These are phyloP conservation scores for Physocephala rufipes DNA, from an alignment of 2,888 invertebrate genomes.

Conservation along the genomic window DNA sequence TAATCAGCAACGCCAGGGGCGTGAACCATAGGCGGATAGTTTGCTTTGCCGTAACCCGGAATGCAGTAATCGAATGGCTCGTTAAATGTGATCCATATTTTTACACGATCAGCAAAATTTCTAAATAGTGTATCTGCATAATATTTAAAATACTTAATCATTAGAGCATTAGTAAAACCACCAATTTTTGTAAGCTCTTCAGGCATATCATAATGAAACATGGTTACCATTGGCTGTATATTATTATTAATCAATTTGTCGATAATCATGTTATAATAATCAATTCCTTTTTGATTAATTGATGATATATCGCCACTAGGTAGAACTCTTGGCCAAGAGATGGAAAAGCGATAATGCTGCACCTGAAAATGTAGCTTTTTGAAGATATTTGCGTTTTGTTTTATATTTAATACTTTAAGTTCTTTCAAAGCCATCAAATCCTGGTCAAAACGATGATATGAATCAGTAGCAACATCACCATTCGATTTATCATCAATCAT, in stretches of 20 bases:
- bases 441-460: constrained; percentile 70
- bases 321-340: constrained; percentile 74
- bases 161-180: constrained; percentile 66
- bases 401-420: constrained; percentile 63
- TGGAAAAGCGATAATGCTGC: constrained; percentile 70
- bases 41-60: constrained; percentile 66
- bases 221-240: constrained; percentile 71
- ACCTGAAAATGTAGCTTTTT: constrained; percentile 43
- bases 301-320: constrained; percentile 69
- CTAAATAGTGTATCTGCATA: constrained; percentile 67
- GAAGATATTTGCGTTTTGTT: not conserved
- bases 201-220: constrained; percentile 70
- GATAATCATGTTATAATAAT: constrained; percentile 74
- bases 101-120: constrained; percentile 67
- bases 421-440: constrained; percentile 69
- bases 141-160: constrained; percentile 67
- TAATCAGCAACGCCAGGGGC: constrained; percentile 67
- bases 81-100: constrained; percentile 48
- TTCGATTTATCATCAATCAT: constrained; percentile 66
- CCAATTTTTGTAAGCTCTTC: constrained; percentile 69
- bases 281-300: constrained; percentile 71
- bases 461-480: constrained; percentile 71
- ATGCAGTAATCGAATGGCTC: constrained; percentile 49
- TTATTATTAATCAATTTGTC: constrained; percentile 70
- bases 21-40: constrained; percentile 60